phyloP scores from a whole-genome alignment of 2,113 vertebrate genomes.

The Bettongia penicillata region DNA sequence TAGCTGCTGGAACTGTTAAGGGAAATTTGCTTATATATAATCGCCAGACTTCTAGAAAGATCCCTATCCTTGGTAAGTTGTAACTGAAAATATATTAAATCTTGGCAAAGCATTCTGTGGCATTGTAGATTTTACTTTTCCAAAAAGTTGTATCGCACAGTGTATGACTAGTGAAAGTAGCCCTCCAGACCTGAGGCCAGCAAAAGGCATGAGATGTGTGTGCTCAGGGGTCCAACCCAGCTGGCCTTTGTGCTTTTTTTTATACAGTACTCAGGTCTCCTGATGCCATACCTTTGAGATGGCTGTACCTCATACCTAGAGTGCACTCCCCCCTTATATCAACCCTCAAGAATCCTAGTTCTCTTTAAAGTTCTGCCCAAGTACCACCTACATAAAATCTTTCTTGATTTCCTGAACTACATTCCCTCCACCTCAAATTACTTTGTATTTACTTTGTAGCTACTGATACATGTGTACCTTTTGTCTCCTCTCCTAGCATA shows the following conservation, averaged over 20 bases:
- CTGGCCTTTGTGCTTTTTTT: background rate
- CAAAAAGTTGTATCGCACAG: background rate
- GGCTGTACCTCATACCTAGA: background rate
- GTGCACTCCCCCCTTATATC: background rate
- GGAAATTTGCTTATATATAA: slow-evolving; percentile 98
- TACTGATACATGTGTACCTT: background rate
- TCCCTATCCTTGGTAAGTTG: slow-evolving; percentile 93
- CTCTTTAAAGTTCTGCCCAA: background rate
- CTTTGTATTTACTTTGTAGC: background rate
- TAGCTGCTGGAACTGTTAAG: slow-evolving; percentile 95
- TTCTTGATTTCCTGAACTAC: background rate
- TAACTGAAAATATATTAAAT: slow-evolving; percentile 48
- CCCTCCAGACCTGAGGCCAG: background rate
- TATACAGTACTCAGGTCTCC: background rate
- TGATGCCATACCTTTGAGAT: background rate
- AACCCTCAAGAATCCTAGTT: background rate
- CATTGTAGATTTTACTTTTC: slow-evolving; percentile 22
- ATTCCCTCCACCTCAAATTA: background rate
- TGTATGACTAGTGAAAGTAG: background rate
- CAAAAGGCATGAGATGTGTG: background rate
- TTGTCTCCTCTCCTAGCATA: background rate
- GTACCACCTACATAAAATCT: background rate
- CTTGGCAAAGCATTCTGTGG: slow-evolving; percentile 30
- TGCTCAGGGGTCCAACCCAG: background rate
- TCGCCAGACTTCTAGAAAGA: slow-evolving; percentile 96